These are phyloP conservation scores for Yoshiicerus persimilis DNA, from an alignment of 1,140 invertebrate genomes.

Conservation along the genomic window DNA sequence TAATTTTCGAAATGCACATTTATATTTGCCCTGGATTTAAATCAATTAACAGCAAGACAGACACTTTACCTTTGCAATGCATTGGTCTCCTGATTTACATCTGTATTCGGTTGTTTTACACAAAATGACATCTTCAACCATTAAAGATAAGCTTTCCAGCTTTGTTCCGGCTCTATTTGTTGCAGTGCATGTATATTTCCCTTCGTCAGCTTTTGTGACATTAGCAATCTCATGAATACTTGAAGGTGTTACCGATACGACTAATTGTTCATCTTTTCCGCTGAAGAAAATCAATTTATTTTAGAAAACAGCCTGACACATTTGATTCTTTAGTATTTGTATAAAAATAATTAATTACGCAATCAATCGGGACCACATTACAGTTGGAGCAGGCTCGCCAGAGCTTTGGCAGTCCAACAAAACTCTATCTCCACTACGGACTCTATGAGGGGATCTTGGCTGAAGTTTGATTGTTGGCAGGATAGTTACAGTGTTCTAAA, in stretches of 20 bases:
- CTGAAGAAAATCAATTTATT: neutral
- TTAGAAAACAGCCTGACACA: neutral
- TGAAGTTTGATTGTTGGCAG: slow-evolving; percentile 62
- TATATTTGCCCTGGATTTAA: neutral
- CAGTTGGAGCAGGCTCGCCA: slow-evolving; percentile 73
- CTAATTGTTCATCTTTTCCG: neutral
- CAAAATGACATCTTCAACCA: slow-evolving; percentile 24
- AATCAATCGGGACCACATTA: slow-evolving; percentile 65
- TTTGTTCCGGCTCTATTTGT: slow-evolving; percentile 57
- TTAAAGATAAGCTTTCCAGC: slow-evolving; percentile 13
- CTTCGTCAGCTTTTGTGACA: slow-evolving; percentile 64
- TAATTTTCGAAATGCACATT: neutral
- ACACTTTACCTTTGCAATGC: slow-evolving; percentile 25
- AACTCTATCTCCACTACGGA: slow-evolving; percentile 64
- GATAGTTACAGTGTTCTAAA: slow-evolving; percentile 61
- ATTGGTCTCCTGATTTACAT: slow-evolving; percentile 36
- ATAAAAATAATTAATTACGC: slow-evolving; percentile 27
- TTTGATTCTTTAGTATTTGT: too few species aligned
- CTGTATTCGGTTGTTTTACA: slow-evolving; percentile 28
- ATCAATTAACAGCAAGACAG: too few species aligned
- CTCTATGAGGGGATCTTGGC: slow-evolving; percentile 58
- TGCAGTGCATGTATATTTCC: slow-evolving; percentile 81
- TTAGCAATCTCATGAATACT: slow-evolving; percentile 63
- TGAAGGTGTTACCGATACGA: slow-evolving; percentile 30
- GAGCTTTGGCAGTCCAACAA: slow-evolving; percentile 70